Evolutionary conservation across 2,113 vertebrate genomes (phyloP), one percentile per base, ranked within the genome.

Genomic region (Piprites chloris): DNA sequence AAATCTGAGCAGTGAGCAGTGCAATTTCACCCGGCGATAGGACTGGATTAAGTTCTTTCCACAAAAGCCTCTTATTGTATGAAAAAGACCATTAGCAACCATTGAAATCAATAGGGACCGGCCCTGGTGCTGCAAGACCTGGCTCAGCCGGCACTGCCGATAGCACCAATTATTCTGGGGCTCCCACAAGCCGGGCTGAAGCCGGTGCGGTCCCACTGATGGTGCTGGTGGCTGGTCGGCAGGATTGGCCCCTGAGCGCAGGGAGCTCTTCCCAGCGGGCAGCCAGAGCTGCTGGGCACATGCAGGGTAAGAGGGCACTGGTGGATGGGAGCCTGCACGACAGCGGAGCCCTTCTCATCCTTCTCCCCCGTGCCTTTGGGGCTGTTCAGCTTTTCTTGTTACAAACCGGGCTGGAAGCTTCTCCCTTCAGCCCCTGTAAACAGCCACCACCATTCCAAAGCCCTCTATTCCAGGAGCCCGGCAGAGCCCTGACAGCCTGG

Each of bases 51-150:
- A 90, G 90, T 95, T 91, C 87, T 96, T 74, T 75, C 97, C 97
- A 96, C 97, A 97, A 97, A 96, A 97, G 95, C 96, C 93, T 94
- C 95, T 97, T 93, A 81, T 73, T 67, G 89, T 83, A 94, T 9
- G 10, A 90, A 92, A 9, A 87, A 8, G 39, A 85, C 94, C 91
- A 85, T 97, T 97, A 97, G 87, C 95, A 93, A 30, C 58, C 85
- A 16, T 19, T 22, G 85, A 49, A 93, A 97, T 98, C 97, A 62
- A 96, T 96, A 79, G 85, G 50, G 32, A 81, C 41, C 9, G 46
- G 63, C 41, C 78, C 86, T 9, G 44, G 68, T 39, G 93, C 93
- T 78, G 92, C 77, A 61, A 9, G 71, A 30, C 77, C 41, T 52
- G 41, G 77, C 90, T 21, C n/a, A 27, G 86, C 52, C 35, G 41